Base-by-base conservation (phyloP, 2,797 vertebrate genomes). In the Bradypodion pumilum region DNA sequence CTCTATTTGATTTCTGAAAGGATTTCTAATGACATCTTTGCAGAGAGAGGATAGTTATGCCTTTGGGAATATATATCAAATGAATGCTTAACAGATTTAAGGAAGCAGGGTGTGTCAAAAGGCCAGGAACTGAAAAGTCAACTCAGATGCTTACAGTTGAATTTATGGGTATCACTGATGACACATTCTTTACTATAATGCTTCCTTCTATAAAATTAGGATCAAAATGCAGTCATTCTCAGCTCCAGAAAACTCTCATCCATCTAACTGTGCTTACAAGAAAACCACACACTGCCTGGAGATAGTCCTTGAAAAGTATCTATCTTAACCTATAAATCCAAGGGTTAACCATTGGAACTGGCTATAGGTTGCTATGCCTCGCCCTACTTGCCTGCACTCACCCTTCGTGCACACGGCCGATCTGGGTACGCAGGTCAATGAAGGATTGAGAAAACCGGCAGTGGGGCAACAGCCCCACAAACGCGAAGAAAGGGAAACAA, bases 41-140 rank as follows among this genome's bases (percentile, higher is more conserved):
- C 87, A 93, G 89, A 63, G 90, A 88, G 85, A 93, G 80, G 87
- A 76, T 88, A 90, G 90, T 68, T 82, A 87, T 93, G 92, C 92
- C 85, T 93, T 93, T 91, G 89, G 90, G 91, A 91, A 82, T 91
- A 82, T 63, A 92, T 91, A 91, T 89, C 85, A 88, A 91, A 88
- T 89, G 82, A 74, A 16, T 89, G 83, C 79, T 91, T 87, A 86
- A 92, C 66, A 77, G 91, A 82, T 91, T 93, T 91, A 89, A n/a
- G 89, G 77, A 90, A 94, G 92, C 90, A 93, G 73, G 90, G 90
- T 90, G 89, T 91, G 89, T 92, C 92, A 93, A 89, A 91, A 92
- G 92, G 91, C 89, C 89, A 92, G 82, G 62, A 93, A 87, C 35
- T 82, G 86, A 91, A 92, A 85, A 91, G 86, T 84, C 82, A 86